Conservation (phyloP, 1,140 invertebrate species). For the Acromyrmex echinatior region DNA sequence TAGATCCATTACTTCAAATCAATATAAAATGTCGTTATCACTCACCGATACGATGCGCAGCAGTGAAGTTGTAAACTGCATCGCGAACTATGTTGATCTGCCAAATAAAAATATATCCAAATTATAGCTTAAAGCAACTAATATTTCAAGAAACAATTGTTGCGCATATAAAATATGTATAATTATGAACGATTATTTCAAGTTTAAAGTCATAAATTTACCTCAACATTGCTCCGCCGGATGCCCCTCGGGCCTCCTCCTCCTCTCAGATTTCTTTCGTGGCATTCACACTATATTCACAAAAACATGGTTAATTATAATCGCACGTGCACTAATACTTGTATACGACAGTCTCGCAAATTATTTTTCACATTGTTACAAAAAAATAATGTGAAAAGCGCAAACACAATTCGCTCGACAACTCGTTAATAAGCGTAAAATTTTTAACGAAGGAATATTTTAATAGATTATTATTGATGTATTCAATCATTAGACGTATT, state of each 20-base stretch:
- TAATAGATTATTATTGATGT: neutral
- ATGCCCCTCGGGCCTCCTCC: neutral
- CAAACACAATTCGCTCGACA: neutral
- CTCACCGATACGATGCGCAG: neutral
- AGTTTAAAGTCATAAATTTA: constrained; percentile 21
- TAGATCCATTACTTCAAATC: neutral
- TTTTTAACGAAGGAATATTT: neutral
- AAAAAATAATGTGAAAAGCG: neutral
- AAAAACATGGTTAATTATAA: neutral
- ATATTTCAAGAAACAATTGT: constrained; percentile 22
- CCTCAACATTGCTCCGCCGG: neutral
- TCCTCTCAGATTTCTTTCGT: constrained; percentile 15
- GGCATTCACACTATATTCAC: neutral
- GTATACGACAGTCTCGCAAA: neutral
- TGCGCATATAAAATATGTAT: neutral
- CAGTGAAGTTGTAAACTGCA: neutral
- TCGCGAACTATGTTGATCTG: too few species aligned
- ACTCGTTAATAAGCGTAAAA: neutral
- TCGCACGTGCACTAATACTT: constrained; percentile 5
- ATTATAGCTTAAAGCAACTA: neutral
- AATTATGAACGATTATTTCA: constrained; percentile 20
- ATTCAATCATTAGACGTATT: too few species aligned
- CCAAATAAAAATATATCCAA: neutral
- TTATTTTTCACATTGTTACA: neutral
- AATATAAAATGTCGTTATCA: neutral